Evolutionary conservation across 2,888 invertebrate genomes (phyloP), one percentile per base, ranked within the genome.

Genomic region (Brachypalpus laphriformis): DNA sequence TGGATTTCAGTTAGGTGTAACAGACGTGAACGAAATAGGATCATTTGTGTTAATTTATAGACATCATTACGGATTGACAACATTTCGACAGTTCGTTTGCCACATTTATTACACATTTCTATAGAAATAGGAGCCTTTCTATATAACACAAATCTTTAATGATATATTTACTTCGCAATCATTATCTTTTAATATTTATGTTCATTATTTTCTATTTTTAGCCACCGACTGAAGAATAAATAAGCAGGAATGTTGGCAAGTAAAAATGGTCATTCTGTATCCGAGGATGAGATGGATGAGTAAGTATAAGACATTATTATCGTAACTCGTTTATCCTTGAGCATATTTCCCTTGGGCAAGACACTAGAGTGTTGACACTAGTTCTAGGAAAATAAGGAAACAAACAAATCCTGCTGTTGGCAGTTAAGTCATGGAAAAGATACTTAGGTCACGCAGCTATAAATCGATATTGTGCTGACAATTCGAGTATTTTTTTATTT

Each of bases 201-300:
- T 34, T 16, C 3, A 42, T 51, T 42, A 8, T 42, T 57, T 37
- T 82, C 25, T 63, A 47, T 71, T 82, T 74, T 25, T 54, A 82
- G 82, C 5, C 34, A 72, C 16, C 42, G 11, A 16, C 16, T 16
- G 20, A 34, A 59, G 31, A 8, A 59, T 37, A 65, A 34, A 65
- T 18, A 57, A 65, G 14, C n/a, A 25, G 28, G 74, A 70, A 80
- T 16, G 74, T 28, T 83, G 83, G 56, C 80, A 65, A 74, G 70
- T 51, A 83, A 83, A 65, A 92, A 90, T 87, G 92, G 91, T 87
- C 88, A 89, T 74, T 94, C 95, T 86, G 93, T 95, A 89, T 94
- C 94, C 86, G 95, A 95, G 88, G 95, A 95, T 89, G 94, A 95
- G 87, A 92, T 94, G 82, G 95, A 95, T 89, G 95, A 95, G 95